phyloP scores from a whole-genome alignment of 2,113 vertebrate species.

The Piliocolobus tephrosceles region DNA sequence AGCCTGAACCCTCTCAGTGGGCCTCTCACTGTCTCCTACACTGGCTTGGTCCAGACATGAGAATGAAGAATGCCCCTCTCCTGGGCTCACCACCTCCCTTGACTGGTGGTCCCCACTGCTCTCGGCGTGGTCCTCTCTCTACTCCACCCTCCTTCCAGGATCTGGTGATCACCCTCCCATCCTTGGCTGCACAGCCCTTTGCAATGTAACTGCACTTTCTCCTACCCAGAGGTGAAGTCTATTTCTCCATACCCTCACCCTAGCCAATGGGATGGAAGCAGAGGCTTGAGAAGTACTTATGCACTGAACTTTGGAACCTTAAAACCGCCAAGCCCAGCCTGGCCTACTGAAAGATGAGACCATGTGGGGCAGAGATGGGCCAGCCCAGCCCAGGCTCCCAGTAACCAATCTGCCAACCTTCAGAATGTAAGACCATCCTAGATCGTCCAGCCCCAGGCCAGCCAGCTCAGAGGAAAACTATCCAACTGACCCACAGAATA shows the following conservation, averaged over 20 bases:
- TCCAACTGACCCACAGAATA: neutral
- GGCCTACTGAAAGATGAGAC: neutral
- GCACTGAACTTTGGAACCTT: neutral
- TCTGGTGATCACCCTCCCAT: neutral
- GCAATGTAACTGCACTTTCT: neutral
- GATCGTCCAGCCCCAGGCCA: neutral
- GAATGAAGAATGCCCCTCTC: neutral
- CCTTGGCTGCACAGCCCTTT: neutral
- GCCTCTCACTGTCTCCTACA: neutral
- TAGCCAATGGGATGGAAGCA: neutral
- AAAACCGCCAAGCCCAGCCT: neutral
- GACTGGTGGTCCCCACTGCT: neutral
- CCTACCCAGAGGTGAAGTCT: neutral
- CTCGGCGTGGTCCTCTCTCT: neutral
- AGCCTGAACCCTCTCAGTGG: rapidly evolving
- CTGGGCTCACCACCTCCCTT: neutral
- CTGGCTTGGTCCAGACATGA: neutral
- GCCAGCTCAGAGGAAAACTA: neutral
- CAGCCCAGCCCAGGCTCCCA: neutral
- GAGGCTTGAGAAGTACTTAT: neutral
- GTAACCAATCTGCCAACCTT: neutral
- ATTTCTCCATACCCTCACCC: neutral
- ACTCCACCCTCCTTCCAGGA: neutral
- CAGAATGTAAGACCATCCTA: neutral
- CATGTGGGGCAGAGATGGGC: rapidly evolving